Evolutionary conservation across 1,140 invertebrate species (phyloP).

Genomic region (Achatina immaculata): DNA sequence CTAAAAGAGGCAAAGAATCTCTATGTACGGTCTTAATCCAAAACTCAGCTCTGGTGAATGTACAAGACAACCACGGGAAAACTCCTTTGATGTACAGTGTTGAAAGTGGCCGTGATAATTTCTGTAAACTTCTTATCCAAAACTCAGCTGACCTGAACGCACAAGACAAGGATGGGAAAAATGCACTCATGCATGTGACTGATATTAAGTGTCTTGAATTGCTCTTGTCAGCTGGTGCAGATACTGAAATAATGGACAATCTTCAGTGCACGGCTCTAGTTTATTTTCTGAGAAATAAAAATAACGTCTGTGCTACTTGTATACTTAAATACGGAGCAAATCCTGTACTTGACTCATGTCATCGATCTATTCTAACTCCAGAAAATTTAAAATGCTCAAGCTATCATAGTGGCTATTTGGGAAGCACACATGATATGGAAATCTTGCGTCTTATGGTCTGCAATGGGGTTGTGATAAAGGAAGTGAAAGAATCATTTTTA

Average conservation of each 20-base stretch:
- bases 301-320: neutral
- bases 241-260: neutral
- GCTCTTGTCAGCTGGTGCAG: neutral
- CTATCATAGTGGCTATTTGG: no score
- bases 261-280: neutral
- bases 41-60: neutral
- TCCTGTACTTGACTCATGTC: neutral
- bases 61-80: neutral
- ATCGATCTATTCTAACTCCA: neutral
- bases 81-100: neutral
- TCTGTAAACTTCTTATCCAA: neutral
- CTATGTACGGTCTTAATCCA: neutral
- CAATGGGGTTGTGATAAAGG: neutral
- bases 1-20: neutral
- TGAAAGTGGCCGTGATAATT: neutral
- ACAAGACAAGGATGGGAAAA: neutral
- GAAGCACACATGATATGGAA: no score
- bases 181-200: neutral
- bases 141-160: neutral
- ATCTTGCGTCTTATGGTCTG: neutral
- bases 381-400: neutral
- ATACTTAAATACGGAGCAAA: neutral
- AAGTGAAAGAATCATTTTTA: no score
- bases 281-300: neutral
- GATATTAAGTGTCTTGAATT: neutral